phyloP scores from a whole-genome alignment of 2,888 invertebrate species.

The Horisme vitalbata region DNA sequence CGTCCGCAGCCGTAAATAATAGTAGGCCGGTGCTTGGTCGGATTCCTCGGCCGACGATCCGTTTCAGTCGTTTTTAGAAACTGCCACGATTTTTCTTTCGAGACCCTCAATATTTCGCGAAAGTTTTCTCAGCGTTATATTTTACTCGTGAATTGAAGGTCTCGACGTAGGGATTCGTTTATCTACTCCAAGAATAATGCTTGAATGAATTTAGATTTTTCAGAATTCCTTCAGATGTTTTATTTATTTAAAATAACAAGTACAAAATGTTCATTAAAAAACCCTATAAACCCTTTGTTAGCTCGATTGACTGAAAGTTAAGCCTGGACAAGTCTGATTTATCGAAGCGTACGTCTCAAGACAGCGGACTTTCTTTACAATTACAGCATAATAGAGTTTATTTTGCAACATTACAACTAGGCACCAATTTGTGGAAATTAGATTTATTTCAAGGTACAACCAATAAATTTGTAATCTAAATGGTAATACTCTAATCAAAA shows the following conservation, averaged over 20 bases:
- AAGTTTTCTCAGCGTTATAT: neutral
- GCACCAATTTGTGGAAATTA: slow-evolving; percentile 4
- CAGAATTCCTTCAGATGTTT: no score
- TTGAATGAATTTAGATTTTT: no score
- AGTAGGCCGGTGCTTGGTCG: no score
- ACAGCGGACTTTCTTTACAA: slow-evolving; percentile 3
- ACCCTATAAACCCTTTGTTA: neutral
- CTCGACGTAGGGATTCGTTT: no score
- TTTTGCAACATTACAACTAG: slow-evolving; percentile 1
- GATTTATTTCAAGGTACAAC: neutral
- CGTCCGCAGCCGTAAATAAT: no score
- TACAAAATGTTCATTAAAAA: no score
- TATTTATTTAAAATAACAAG: no score
- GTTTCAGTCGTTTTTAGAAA: slow-evolving; percentile 15
- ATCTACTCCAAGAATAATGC: no score
- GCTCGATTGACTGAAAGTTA: neutral
- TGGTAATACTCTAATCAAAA: slow-evolving; percentile 4
- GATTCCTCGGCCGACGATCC: slow-evolving; percentile 5
- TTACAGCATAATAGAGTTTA: slow-evolving; percentile 7
- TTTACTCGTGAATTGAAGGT: no score
- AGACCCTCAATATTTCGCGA: slow-evolving; percentile 17
- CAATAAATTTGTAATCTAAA: slow-evolving; percentile 13
- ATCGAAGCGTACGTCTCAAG: neutral
- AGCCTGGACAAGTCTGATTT: slow-evolving; percentile 2
- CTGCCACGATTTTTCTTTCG: slow-evolving; percentile 17